Percentiles rank a stretch among this genome's conserved stretches.
Evolutionary conservation across 2,797 vertebrate species (phyloP).

Genomic region (Sebastes kiyomatsui): DNA sequence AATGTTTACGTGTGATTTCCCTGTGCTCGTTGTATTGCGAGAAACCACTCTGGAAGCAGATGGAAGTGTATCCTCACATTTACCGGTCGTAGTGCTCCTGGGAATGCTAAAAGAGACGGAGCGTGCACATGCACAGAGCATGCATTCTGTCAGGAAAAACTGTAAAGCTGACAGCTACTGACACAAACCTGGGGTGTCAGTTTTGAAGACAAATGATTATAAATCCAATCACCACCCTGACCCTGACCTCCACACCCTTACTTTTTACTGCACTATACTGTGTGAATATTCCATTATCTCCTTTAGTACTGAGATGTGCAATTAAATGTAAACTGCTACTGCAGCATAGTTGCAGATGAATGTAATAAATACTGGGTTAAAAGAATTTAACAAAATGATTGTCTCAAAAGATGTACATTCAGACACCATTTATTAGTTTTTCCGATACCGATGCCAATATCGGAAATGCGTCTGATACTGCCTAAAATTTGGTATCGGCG

Average conservation of each 20-base stretch:
- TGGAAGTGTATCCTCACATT: constrained; percentile 24
- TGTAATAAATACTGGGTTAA: neutral
- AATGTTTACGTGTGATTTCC: neutral
- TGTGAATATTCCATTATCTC: neutral
- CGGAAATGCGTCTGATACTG: no score
- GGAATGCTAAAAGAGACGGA: constrained; percentile 13
- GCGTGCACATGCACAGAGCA: neutral
- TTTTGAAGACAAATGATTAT: constrained; percentile 9
- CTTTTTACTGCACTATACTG: neutral
- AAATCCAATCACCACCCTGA: neutral
- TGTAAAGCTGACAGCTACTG: neutral
- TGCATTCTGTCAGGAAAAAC: constrained; percentile 1
- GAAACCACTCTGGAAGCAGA: constrained; percentile 10
- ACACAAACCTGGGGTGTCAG: neutral
- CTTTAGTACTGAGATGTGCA: neutral
- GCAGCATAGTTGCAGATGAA: constrained; percentile 3
- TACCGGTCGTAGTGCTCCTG: neutral
- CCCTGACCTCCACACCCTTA: neutral
- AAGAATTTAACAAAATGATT: neutral
- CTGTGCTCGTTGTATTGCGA: neutral
- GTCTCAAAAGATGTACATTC: neutral
- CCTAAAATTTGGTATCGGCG: no score
- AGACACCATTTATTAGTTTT: neutral
- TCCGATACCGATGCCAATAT: no score
- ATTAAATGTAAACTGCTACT: constrained; percentile 22